Conservation (phyloP, 2,113 vertebrate species). For the Oplegnathus fasciatus region DNA sequence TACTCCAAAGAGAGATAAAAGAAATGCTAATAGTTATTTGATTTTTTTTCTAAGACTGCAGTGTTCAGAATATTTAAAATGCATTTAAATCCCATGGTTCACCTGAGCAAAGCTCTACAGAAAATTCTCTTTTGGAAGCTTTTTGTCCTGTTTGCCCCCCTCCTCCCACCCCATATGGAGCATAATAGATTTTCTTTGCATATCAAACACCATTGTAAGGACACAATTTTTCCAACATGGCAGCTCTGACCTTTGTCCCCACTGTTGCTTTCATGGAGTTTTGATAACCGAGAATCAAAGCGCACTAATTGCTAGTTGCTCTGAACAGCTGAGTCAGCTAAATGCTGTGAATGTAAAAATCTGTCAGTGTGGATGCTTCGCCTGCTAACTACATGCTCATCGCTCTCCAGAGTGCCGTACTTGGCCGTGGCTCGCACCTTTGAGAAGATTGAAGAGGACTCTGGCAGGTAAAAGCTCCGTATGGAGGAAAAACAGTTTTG, state of each 20-base stretch:
- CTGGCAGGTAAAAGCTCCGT: constrained; percentile 86
- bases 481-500: constrained; percentile 16
- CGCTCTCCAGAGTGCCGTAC: constrained; percentile 89
- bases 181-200: neutral
- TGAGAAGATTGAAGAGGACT: constrained; percentile 92
- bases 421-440: constrained; percentile 92
- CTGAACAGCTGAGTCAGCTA: constrained; percentile 47
- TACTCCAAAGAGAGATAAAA: neutral
- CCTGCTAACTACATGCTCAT: constrained; percentile 58
- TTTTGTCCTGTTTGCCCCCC: neutral
- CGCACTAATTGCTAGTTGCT: constrained; percentile 58
- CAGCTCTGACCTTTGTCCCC: constrained; percentile 33
- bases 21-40: neutral
- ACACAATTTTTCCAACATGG: neutral
- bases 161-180: neutral
- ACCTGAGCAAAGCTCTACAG: neutral
- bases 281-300: constrained; percentile 50
- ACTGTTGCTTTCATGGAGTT: neutral
- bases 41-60: neutral
- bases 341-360: constrained; percentile 38
- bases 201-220: neutral
- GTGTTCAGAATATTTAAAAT: neutral
- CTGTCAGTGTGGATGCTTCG: constrained; percentile 4
- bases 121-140: neutral
- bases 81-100: neutral